Evolutionary conservation across 2,888 invertebrate genomes (phyloP).

Genomic region (Heteropelma amictum): DNA sequence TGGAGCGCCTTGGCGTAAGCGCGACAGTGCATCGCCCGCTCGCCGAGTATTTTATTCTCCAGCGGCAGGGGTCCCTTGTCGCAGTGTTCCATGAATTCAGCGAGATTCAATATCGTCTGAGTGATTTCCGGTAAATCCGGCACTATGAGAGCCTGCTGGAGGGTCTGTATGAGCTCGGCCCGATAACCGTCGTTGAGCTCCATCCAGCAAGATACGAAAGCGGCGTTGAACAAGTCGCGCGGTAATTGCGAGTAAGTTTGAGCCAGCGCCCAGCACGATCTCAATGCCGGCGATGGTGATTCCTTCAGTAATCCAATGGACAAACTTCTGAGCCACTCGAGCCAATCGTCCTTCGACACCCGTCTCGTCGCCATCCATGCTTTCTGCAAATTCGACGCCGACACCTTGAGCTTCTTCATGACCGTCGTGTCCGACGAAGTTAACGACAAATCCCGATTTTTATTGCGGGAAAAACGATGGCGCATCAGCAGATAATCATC

Average conservation of each 20-base stretch:
- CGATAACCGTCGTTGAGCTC: conserved; percentile 91
- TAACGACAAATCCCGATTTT: conserved; percentile 83
- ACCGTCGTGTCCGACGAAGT: conserved; percentile 85
- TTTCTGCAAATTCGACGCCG: conserved; percentile 89
- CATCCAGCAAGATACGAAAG: conserved; percentile 99
- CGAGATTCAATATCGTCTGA: conserved; percentile 96
- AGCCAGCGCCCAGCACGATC: conserved; percentile 94
- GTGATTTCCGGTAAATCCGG: conserved; percentile 97
- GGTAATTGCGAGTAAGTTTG: conserved; percentile 97
- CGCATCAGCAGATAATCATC: conserved; percentile 84
- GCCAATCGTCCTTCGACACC: conserved; percentile 99
- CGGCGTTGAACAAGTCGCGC: conserved; percentile 97
- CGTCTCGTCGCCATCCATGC: conserved; percentile 95
- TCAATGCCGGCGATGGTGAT: conserved; percentile 95
- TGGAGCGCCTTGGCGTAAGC: conserved; percentile 91
- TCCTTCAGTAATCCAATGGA: conserved; percentile 96
- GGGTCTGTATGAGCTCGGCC: conserved; percentile 89
- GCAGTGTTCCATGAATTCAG: conserved; percentile 99
- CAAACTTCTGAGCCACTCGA: conserved; percentile 96
- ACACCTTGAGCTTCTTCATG: conserved; percentile 90
- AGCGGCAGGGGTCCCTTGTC: conserved; percentile 97
- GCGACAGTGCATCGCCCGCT: conserved; percentile 96
- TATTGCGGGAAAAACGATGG: conserved; percentile 83
- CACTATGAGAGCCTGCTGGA: conserved; percentile 93
- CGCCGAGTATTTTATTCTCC: conserved; percentile 91